phyloP scores from a whole-genome alignment of 2,797 vertebrate genomes.

The Mastacembelus armatus region DNA sequence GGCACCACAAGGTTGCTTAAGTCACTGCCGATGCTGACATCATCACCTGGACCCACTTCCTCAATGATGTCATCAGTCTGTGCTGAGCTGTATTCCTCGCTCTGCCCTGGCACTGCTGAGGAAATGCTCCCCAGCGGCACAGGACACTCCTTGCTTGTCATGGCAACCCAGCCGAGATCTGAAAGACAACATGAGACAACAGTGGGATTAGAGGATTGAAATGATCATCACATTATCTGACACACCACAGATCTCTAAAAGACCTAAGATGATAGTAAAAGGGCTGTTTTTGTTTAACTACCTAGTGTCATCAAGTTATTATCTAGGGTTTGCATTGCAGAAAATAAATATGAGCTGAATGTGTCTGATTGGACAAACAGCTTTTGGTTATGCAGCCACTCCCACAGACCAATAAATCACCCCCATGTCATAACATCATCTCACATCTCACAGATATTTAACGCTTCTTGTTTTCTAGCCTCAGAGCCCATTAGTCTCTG shows the following conservation, averaged over 20 bases:
- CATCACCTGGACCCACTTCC: constrained; percentile 79
- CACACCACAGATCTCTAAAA: not conserved
- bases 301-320: no score
- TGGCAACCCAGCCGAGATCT: constrained; percentile 78
- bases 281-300: not conserved
- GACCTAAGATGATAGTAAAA: not conserved
- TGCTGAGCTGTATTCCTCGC: constrained; percentile 76
- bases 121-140: constrained; percentile 79
- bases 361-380: constrained; percentile 1
- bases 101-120: constrained; percentile 78
- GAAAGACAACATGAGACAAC: constrained; percentile 36
- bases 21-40: constrained; percentile 82
- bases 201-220: constrained; percentile 13
- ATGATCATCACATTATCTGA: not conserved
- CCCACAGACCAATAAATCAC: constrained; percentile 1
- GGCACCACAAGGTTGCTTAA: constrained; percentile 87
- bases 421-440: constrained; percentile 8
- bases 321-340: not conserved
- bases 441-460: constrained; percentile 35
- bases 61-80: constrained; percentile 84
- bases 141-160: constrained; percentile 86
- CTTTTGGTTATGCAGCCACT: not conserved
- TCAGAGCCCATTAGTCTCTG: constrained; percentile 33
- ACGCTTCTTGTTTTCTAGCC: constrained; percentile 25
- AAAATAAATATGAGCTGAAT: constrained; percentile 10